A percentile compares a stretch with the other conserved stretches of the same genome.
These are phyloP conservation scores for Bostrychus sinensis DNA, from an alignment of 2,113 vertebrate genomes.

Conservation along the genomic window DNA sequence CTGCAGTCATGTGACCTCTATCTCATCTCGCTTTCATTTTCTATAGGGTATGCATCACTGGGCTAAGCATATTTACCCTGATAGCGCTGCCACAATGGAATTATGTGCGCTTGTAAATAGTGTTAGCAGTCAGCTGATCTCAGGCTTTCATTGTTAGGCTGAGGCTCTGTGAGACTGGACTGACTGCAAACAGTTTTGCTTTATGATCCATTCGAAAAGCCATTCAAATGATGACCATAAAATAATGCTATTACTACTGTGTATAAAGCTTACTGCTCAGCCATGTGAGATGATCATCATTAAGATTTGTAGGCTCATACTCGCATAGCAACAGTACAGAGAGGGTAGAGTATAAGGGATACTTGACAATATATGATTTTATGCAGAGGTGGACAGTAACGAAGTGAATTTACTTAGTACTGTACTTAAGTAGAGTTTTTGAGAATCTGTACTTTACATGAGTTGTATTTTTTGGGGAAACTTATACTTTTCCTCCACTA, in stretches of 20 bases:
- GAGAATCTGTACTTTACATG: no score
- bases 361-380: conserved; percentile 48
- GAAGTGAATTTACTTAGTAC: no score
- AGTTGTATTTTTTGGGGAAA: no score
- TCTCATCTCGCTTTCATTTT: conserved; percentile 75
- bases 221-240: conserved; percentile 93
- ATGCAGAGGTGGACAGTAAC: no score
- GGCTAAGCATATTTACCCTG: conserved; percentile 75
- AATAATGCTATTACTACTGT: conserved; percentile 91
- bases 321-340: conserved; percentile 31
- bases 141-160: conserved; percentile 79
- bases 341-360: conserved; percentile 44
- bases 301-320: conserved; percentile 75
- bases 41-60: conserved; percentile 72
- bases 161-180: conserved; percentile 49
- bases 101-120: conserved; percentile 89
- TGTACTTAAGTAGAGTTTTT: no score
- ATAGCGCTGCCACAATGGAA: conserved; percentile 87
- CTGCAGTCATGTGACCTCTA: conserved; percentile 77
- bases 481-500: no score
- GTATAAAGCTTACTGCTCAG: conserved; percentile 91
- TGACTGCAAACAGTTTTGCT: conserved; percentile 86
- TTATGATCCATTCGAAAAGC: conserved; percentile 93
- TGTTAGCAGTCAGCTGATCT: conserved; percentile 85
- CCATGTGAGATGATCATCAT: conserved; percentile 88